Base-by-base conservation (phyloP, 2,888 invertebrate species). In the Diarsia dahlii region DNA sequence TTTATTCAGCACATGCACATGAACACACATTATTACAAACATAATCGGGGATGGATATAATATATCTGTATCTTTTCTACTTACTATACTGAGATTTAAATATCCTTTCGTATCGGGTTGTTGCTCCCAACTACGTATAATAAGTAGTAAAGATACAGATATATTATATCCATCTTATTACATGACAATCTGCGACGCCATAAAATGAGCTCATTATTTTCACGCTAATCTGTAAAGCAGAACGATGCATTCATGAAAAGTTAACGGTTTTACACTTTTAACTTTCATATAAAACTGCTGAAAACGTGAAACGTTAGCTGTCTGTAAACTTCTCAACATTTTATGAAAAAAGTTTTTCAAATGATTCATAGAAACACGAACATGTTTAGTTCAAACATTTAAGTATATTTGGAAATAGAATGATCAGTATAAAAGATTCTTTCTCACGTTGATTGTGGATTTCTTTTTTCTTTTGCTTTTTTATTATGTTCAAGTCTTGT, bases 281-380 rank as follows among this genome's bases (percentile, higher is more conserved):
- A 23, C 34, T 54, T 71, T 54, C n/a, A 46, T n/a, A 12, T 20
- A 48, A n/a, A 81, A 69, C 64, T 67, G 56, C 20, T 12, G 5
- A 62, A 75, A 80, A 64, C 34, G 12, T 34, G 13, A 65, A 79
- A 73, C 23, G 23, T 65, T 28, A 3, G 12, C 4, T 65, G 15
- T 56, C 23, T 48, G 34, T 18, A 34, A 81, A 76, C 81, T 56
- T 80, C 34, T n/a, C 56, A 50, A 48, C n/a, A 18, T 39, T 52
- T 71, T 54, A 82, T 73, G 28, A 34, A 54, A 70, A 73, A 82
- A 60, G 60, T 76, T 80, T 28, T 64, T 48, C n/a, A 56, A 74
- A 68, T n/a, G 18, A 10, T n/a, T 34, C 18, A n/a, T 45, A 64
- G 18, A n/a, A 20, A 62, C 8, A 20, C 9, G 5, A 46, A 50